A percentile compares a stretch with the other conserved stretches of the same genome.
Evolutionary conservation across 2,113 vertebrate genomes (phyloP).

Genomic region (Sakesphorus luctuosus): DNA sequence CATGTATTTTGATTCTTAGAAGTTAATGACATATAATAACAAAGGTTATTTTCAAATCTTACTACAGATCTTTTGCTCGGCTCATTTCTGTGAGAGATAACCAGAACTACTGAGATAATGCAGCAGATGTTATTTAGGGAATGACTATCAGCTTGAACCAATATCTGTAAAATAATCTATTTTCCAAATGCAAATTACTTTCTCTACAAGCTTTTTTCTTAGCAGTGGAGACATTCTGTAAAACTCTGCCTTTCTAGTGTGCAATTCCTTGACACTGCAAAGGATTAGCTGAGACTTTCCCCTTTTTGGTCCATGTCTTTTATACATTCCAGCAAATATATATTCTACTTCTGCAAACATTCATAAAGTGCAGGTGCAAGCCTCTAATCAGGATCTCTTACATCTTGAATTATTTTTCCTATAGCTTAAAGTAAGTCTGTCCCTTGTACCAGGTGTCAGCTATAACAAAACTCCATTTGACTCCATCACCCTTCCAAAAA

Average conservation of each 20-base stretch:
- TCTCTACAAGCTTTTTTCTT: background rate
- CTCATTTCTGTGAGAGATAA: constrained; percentile 23
- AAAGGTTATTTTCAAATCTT: constrained; percentile 43
- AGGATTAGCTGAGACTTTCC: background rate
- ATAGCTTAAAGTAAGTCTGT: background rate
- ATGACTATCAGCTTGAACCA: constrained; percentile 18
- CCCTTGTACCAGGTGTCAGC: background rate
- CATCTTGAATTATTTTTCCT: background rate
- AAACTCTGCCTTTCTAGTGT: background rate
- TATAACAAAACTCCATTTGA: background rate
- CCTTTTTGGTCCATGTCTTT: background rate
- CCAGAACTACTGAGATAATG: constrained; percentile 36
- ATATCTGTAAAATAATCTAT: constrained; percentile 39
- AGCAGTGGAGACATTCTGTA: background rate
- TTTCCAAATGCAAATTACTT: constrained; percentile 18
- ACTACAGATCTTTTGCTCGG: background rate
- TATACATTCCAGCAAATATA: background rate
- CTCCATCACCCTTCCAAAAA: background rate
- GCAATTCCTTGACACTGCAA: background rate
- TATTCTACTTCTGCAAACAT: background rate
- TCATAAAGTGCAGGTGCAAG: background rate
- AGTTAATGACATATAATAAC: constrained; percentile 38
- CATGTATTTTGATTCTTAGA: constrained; percentile 1
- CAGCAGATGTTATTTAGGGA: constrained; percentile 28
- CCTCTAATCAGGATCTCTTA: background rate